Percentiles rank a stretch among this genome's conserved stretches.
phyloP scores from a whole-genome alignment of 2,888 invertebrate species.

The Hydroisotoma schaefferi region DNA sequence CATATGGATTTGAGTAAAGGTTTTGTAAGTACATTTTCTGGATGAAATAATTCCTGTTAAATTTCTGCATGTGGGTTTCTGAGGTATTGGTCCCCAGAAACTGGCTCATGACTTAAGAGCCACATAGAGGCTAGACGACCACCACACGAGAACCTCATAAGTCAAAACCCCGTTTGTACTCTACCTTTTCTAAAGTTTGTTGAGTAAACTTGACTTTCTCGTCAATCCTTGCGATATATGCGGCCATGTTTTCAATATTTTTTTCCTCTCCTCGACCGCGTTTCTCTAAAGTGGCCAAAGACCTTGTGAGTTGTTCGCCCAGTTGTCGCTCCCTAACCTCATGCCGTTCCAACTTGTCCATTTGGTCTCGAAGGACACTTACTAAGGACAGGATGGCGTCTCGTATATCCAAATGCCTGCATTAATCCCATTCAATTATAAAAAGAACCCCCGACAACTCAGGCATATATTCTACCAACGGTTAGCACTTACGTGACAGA shows the following conservation, averaged over 20 bases:
- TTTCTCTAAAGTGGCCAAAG: conserved; percentile 65
- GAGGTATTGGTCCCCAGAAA: too few species aligned
- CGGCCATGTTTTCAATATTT: conserved; percentile 59
- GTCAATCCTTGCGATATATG: conserved; percentile 67
- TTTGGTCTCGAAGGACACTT: conserved; percentile 72
- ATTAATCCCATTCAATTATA: conserved; percentile 5
- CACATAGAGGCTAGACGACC: too few species aligned
- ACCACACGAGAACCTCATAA: too few species aligned
- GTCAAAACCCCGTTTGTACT: too few species aligned
- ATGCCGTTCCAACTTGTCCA: conserved; percentile 79
- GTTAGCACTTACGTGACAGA: conserved; percentile 44
- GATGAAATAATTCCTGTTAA: too few species aligned
- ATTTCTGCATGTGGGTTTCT: background rate
- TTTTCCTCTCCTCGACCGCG: conserved; percentile 65
- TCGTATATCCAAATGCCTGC: conserved; percentile 67
- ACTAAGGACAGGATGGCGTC: conserved; percentile 76
- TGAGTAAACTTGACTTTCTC: conserved; percentile 60
- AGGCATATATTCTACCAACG: too few species aligned
- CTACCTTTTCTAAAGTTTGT: conserved; percentile 50
- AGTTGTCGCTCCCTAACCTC: conserved; percentile 74
- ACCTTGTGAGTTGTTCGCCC: conserved; percentile 74
- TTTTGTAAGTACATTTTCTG: too few species aligned
- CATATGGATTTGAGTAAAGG: too few species aligned
- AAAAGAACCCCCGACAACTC: background rate
- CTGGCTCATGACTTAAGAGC: too few species aligned